phyloP scores from a whole-genome alignment of 2,797 vertebrate genomes.

The Miichthys miiuy region DNA sequence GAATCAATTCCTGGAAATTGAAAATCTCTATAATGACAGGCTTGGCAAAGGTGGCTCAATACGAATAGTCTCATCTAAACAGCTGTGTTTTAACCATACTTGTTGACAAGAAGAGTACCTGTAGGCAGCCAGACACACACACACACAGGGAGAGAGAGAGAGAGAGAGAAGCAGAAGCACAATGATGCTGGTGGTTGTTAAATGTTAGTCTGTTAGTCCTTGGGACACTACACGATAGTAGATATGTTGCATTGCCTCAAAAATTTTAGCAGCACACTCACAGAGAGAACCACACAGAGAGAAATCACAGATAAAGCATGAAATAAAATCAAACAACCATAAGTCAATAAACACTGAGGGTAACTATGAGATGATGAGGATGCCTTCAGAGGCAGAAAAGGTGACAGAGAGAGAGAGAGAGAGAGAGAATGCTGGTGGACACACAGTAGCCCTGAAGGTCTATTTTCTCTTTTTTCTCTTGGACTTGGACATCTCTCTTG shows the following conservation, averaged over 20 bases:
- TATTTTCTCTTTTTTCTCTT: conserved; percentile 57
- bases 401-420: background rate
- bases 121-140: conserved; percentile 20
- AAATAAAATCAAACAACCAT: conserved; percentile 31
- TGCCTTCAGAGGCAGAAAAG: no score
- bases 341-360: conserved; percentile 28
- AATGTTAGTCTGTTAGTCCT: conserved; percentile 23
- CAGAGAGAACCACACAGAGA: background rate
- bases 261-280: conserved; percentile 39
- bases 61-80: conserved; percentile 42
- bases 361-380: background rate
- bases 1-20: conserved; percentile 63
- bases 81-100: conserved; percentile 39
- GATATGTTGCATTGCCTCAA: conserved; percentile 41
- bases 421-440: conserved; percentile 49
- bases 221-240: conserved; percentile 37
- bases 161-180: conserved; percentile 10
- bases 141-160: background rate
- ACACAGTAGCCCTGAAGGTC: conserved; percentile 45
- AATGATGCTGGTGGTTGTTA: conserved; percentile 34
- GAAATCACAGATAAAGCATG: conserved; percentile 20
- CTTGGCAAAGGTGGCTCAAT: conserved; percentile 42
- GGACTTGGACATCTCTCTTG: conserved; percentile 25
- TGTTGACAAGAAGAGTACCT: conserved; percentile 38
- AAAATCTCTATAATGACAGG: conserved; percentile 69